Base-by-base conservation (phyloP, 1,140 invertebrate genomes). In the Coptotermes formosanus region DNA sequence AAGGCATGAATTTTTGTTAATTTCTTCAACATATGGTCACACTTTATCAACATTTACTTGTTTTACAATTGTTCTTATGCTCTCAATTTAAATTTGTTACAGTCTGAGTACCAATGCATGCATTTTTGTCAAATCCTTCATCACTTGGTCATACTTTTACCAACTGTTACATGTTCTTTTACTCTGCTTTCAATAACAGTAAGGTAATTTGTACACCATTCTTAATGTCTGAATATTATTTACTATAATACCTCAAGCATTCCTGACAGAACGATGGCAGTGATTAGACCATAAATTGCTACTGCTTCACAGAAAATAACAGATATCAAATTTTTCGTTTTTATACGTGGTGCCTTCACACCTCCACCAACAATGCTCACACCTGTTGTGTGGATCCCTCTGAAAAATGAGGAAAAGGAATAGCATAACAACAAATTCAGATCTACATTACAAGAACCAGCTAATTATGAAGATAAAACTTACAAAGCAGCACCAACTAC, bases 251-350 rank as follows among this genome's bases (percentile, higher is more conserved):
- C 89, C 85, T 95, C 95, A 87, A 98, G 91, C 89, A 95, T 93
- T 88, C 97, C 97, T 85, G 96, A 96, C 69, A 99, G 93, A 45
- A 99, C 97, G 90, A 99, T 99, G 52, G 98, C 98, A 89, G 98
- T 98, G 89, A 99, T 99, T 43, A 99, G 94, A n/a, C 98, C 98
- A 91, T 99, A 99, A 91, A 99, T 99, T 85, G 98, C 98, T 1
- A 99, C 98, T 89, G 98, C 98, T 92, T 99, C 98, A 91, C 98
- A 99, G 93, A 99, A 99, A 91, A 99, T 99, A 89, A 99, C 98
- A 85, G 98, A 99, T 89, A 99, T 99, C 88, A 99, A 94, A 92
- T 99, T 99, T 92, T 99, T 99, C 83, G 99, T 99, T 92, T 99
- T 98, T 90, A 99, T 99, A 89, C 99, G 93, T 11, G 99, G 99